Evolutionary conservation across 2,888 invertebrate genomes (phyloP).

Genomic region (Eupithecia vulgata): DNA sequence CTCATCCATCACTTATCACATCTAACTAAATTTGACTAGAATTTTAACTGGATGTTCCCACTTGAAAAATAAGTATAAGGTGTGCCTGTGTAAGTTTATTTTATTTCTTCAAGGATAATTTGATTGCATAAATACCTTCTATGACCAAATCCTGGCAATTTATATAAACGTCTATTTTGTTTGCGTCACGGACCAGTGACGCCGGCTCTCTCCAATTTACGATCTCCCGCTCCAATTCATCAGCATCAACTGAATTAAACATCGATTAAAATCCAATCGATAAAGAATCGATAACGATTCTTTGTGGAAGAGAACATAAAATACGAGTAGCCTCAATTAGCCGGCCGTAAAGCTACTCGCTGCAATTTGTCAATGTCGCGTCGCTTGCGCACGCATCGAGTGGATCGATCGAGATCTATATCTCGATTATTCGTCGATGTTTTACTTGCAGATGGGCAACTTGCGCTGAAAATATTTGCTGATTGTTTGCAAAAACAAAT

Average conservation of each 20-base stretch:
- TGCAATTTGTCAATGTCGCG: constrained; percentile 78
- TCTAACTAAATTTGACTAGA: no score
- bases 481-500: constrained; percentile 3
- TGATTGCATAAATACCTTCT: no score
- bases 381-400: constrained; percentile 65
- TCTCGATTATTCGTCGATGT: constrained; percentile 69
- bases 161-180: background rate
- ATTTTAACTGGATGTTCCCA: no score
- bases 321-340: constrained; percentile 77
- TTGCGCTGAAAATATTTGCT: constrained; percentile 18
- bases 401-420: constrained; percentile 74
- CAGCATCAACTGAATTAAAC: constrained; percentile 41
- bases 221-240: constrained; percentile 17
- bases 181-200: constrained; percentile 3
- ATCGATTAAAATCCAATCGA: constrained; percentile 54
- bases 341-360: constrained; percentile 69
- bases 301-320: constrained; percentile 48
- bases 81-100: no score
- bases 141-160: background rate
- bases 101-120: no score
- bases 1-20: no score
- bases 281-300: constrained; percentile 42
- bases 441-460: constrained; percentile 42
- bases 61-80: no score
- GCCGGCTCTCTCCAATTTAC: constrained; percentile 18